Conservation (phyloP, 1,140 invertebrate genomes). For the Orius insidiosus region DNA sequence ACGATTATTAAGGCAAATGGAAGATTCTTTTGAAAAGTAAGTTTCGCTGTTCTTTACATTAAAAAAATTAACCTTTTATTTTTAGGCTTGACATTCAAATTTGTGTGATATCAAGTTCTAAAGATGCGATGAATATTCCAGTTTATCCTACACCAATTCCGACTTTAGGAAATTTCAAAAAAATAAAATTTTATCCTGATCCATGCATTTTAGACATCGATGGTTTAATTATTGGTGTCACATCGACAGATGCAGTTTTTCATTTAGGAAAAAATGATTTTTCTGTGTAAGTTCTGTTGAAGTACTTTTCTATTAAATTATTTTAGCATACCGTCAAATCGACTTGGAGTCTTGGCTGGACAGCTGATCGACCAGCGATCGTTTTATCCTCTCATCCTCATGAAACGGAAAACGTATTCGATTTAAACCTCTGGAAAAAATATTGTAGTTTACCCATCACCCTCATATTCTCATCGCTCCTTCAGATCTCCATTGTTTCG, state of each 20-base stretch:
- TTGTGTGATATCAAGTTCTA: constrained; percentile 51
- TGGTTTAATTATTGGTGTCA: constrained; percentile 57
- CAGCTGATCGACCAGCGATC: constrained; percentile 60
- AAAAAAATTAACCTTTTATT: constrained; percentile 22
- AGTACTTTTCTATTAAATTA: too few relatives aligned
- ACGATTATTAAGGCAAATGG: constrained; percentile 42
- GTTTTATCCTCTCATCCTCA: constrained; percentile 66
- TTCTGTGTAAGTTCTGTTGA: constrained; percentile 38
- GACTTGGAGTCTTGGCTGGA: constrained; percentile 47
- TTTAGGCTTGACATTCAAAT: constrained; percentile 46
- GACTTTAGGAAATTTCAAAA: constrained; percentile 31
- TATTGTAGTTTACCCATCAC: constrained; percentile 43
- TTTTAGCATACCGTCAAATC: constrained; percentile 25
- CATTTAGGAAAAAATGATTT: constrained; percentile 61
- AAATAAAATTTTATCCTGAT: constrained; percentile 52
- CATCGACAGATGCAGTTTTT: constrained; percentile 60
- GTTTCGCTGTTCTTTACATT: too few relatives aligned
- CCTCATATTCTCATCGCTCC: constrained; percentile 73
- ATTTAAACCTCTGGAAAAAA: constrained; percentile 44
- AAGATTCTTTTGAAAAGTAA: constrained; percentile 33
- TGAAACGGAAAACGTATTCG: constrained; percentile 42
- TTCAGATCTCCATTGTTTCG: constrained; percentile 66
- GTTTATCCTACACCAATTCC: constrained; percentile 68
- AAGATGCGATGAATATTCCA: constrained; percentile 55
- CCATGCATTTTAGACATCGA: constrained; percentile 60